Evolutionary conservation across 2,113 vertebrate species (phyloP), one percentile per base, ranked within the genome.

Genomic region (Crotalus helleri): DNA sequence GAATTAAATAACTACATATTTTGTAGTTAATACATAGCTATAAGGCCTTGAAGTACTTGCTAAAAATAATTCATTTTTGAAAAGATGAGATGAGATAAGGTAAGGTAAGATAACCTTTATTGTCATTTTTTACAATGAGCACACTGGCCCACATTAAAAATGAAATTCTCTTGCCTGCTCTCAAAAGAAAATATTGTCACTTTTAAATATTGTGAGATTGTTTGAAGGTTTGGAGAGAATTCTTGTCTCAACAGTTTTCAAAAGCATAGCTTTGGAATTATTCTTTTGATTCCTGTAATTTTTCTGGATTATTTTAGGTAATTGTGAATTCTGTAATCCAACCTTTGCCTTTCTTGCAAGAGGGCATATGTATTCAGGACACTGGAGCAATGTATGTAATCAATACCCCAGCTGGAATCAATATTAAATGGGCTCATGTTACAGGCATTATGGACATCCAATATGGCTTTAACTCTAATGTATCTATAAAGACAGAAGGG

Each of bases 401-500:
- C 94, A 98, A 98, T 44, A 99, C 99, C 39, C 99, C 99, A 89
- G 97, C 98, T n/a, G 98, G 99, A 5, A 97, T 99, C 58, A 98
- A 96, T 94, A 98, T 99, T 93, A 99, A 99, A 94, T 99, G 99
- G 99, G 98, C 99, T 97, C 99, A 99, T 90, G 96, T 99, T 96
- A 99, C 99, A 3, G 99, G 99, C 87, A 99, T 99, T 95, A 98
- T 99, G 96, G 99, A 99, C 21, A 97, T 99, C 94, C 98, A 99
- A 94, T 99, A 99, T 90, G 97, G 97, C 21, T 91, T 96, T 6
- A 96, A 97, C 7, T 96, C 97, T 92, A 98, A 98, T 92, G 96
- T 97, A 39, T 98, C 98, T 0, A 96, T 97, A 61, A 96, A 97
- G 92, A 99, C 99, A 93, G 98, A 98, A 97, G 99, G 99, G 91